phyloP scores from a whole-genome alignment of 2,797 vertebrate genomes.

The Adrianichthys oophorus region DNA sequence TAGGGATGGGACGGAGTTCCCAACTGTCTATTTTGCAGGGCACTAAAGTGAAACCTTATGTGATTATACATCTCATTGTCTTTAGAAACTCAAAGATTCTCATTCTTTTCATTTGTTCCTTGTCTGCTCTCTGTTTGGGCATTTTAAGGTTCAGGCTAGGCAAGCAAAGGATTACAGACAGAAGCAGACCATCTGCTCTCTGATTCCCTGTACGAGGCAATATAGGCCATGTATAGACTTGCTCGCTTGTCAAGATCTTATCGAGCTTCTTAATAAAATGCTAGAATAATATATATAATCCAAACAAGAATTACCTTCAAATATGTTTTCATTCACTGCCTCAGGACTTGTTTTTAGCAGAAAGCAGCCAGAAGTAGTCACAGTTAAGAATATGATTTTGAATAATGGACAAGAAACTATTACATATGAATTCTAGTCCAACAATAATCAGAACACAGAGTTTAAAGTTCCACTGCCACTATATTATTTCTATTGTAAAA shows the following conservation, averaged over 20 bases:
- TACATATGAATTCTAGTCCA: no score
- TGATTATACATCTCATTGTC: conserved; percentile 21
- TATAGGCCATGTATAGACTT: conserved; percentile 35
- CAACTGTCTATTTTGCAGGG: conserved; percentile 25
- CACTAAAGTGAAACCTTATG: conserved; percentile 13
- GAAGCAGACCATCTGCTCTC: conserved; percentile 57
- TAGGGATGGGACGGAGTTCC: conserved; percentile 29
- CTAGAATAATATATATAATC: conserved; percentile 40
- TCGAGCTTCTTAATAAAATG: conserved; percentile 43
- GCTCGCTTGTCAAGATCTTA: conserved; percentile 41
- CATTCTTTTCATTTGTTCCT: background rate
- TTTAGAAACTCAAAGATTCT: conserved; percentile 9
- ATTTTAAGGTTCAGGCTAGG: conserved; percentile 26
- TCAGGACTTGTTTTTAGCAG: background rate
- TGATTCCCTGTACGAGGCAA: conserved; percentile 38
- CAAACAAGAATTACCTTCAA: conserved; percentile 33
- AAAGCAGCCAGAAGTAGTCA: background rate
- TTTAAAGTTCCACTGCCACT: no score
- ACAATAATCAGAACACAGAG: no score
- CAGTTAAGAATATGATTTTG: background rate
- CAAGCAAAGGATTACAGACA: conserved; percentile 32
- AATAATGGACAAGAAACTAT: no score
- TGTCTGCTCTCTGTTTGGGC: conserved; percentile 4
- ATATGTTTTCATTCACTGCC: conserved; percentile 24
- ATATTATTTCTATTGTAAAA: no score